These are phyloP conservation scores for Intellagama lesueurii DNA, from an alignment of 2,797 vertebrate genomes.

Conservation along the genomic window DNA sequence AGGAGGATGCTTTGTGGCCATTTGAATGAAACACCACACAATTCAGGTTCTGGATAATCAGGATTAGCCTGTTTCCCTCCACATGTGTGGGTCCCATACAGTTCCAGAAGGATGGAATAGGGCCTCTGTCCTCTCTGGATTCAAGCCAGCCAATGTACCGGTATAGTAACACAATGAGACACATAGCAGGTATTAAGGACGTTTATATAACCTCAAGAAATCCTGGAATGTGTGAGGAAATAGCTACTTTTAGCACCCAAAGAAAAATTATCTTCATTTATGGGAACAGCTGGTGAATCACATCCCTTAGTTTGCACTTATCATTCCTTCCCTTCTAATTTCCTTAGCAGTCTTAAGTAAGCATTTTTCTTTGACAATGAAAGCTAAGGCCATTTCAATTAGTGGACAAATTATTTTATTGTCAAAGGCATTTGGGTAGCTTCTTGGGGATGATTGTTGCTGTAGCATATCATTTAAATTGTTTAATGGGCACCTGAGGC, in stretches of 20 bases:
- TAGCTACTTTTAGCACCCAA: background rate
- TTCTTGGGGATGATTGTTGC: background rate
- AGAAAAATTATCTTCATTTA: background rate
- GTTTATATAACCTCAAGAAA: background rate
- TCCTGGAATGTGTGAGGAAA: background rate
- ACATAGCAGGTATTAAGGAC: background rate
- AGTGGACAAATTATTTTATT: background rate
- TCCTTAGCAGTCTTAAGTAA: background rate
- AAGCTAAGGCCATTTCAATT: slow-evolving; percentile 19
- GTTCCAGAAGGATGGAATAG: too few species aligned
- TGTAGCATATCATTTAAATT: slow-evolving; percentile 30
- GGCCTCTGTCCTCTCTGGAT: background rate
- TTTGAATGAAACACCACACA: background rate
- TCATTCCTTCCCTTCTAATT: background rate
- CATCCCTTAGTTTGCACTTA: background rate
- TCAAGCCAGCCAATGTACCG: background rate
- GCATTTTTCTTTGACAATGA: background rate
- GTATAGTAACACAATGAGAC: background rate
- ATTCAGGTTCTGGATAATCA: too few species aligned
- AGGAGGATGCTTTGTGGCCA: too few species aligned
- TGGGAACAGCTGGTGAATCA: background rate
- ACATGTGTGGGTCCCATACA: too few species aligned
- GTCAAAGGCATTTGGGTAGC: background rate
- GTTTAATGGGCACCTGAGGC: background rate
- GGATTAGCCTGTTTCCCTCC: too few species aligned